Percentiles rank a stretch among this genome's conserved stretches.
phyloP scores from a whole-genome alignment of 2,888 invertebrate species.

The Mechanitis mazaeus region DNA sequence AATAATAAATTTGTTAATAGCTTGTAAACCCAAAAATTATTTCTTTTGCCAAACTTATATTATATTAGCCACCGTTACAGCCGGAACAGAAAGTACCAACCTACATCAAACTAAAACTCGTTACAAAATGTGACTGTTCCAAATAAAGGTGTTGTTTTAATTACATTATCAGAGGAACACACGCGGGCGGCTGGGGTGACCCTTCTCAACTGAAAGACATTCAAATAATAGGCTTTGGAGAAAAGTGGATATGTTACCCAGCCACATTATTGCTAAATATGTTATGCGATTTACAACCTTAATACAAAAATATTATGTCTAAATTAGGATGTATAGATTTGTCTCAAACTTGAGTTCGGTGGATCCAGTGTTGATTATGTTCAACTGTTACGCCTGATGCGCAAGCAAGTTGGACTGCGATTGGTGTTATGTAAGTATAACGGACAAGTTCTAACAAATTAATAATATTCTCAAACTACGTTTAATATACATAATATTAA shows the following conservation, averaged over 20 bases:
- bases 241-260: constrained; percentile 49
- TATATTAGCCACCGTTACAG: not conserved
- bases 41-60: not conserved
- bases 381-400: constrained; percentile 62
- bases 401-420: constrained; percentile 30
- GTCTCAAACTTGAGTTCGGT: constrained; percentile 1
- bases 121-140: constrained; percentile 54
- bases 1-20: too few relatives aligned
- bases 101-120: constrained; percentile 48
- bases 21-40: not conserved
- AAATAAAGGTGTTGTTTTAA: constrained; percentile 77
- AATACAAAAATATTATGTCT: constrained; percentile 16
- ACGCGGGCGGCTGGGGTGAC: constrained; percentile 59
- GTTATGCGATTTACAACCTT: constrained; percentile 34
- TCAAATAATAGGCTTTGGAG: constrained; percentile 74
- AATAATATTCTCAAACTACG: not conserved
- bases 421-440: constrained; percentile 27
- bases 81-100: constrained; percentile 17
- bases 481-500: too few relatives aligned
- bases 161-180: constrained; percentile 74
- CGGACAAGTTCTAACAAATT: constrained; percentile 13
- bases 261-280: constrained; percentile 22
- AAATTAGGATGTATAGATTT: constrained; percentile 14
- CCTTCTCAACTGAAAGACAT: constrained; percentile 76
- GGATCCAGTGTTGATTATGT: constrained; percentile 67